Evolutionary conservation across 2,113 vertebrate species (phyloP), one percentile per base, ranked within the genome.

Genomic region (Halcyon malimbica): DNA sequence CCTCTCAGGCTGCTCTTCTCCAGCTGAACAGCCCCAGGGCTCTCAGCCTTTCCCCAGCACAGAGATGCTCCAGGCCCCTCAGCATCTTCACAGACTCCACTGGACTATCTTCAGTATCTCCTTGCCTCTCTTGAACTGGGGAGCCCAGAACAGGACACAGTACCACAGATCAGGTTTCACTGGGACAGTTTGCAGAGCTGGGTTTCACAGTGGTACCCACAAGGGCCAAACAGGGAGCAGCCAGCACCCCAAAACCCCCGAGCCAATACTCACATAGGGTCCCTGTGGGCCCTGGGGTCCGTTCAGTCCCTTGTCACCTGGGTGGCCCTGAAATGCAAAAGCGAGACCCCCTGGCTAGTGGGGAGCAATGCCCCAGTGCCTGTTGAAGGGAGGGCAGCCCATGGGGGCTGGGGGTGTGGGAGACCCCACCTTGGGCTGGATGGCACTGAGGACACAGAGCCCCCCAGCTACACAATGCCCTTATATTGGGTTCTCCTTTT

Each of bases 251-350:
- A 16, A 51, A 76, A 23, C 25, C 29, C 44, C 31, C 11, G 3
- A 6, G 19, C 5, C 42, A 18, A 77, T 96, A 98, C 99, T 98
- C 96, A 99, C 99, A 0, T 98, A 98, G 74, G 92, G 92, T 37
- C 99, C 99, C 7, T 98, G 96, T 86, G 98, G 98, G 11, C 99
- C 99, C 15, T 75, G 90, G 4, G 96, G 95, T 28, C 99, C 99
- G 17, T 39, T 31, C 20, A 60, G 76, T 69, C 99, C 99, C 10
- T 65, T 29, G 12, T 91, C 96, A 62, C 99, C 99, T 12, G 92
- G 97, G 29, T 59, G 67, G 37, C 99, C 99, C 99, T 99, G 91
- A 54, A 96, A 97, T 5, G n/a, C 92, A 94, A 50, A 64, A 86
- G 42, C 1, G 1, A 62, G 42, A 64, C 18, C 13, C 3, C 42